Conservation (phyloP, 2,888 invertebrate genomes). For the Schizotus pectinicornis region DNA sequence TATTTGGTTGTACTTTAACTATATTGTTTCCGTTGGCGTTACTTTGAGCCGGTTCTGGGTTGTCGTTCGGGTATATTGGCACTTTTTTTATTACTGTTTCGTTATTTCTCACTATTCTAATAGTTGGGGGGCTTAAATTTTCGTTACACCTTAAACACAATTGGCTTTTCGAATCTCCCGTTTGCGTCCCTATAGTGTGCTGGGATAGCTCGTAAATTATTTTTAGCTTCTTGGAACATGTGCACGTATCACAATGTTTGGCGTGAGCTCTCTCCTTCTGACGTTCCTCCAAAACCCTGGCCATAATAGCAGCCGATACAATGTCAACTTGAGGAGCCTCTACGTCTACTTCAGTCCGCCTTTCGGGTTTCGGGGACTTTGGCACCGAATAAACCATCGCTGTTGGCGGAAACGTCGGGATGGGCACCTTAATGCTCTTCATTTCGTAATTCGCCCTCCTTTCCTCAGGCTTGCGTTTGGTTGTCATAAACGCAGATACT, state of each 20-base stretch:
- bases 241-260: slow-evolving; percentile 85
- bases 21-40: slow-evolving; percentile 40
- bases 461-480: slow-evolving; percentile 64
- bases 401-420: slow-evolving; percentile 82
- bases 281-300: slow-evolving; percentile 87
- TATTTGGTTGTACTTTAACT: slow-evolving; percentile 56
- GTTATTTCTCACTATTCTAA: slow-evolving; percentile 44
- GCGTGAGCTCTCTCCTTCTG: slow-evolving; percentile 79
- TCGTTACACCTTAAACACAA: slow-evolving; percentile 70
- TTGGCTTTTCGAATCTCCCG: slow-evolving; percentile 62
- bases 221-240: slow-evolving; percentile 65
- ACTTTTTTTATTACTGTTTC: slow-evolving; percentile 35
- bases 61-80: slow-evolving; percentile 29
- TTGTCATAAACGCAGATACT: slow-evolving; percentile 78
- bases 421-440: slow-evolving; percentile 75
- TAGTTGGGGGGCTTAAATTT: slow-evolving; percentile 24
- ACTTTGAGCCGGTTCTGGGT: neutral
- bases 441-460: slow-evolving; percentile 58
- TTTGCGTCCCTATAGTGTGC: slow-evolving; percentile 71
- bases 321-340: slow-evolving; percentile 72
- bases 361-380: slow-evolving; percentile 54
- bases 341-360: slow-evolving; percentile 60
- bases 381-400: slow-evolving; percentile 78
- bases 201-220: slow-evolving; percentile 64
- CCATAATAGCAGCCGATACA: slow-evolving; percentile 88